Percentiles rank a stretch among this genome's conserved stretches.
Evolutionary conservation across 2,888 invertebrate genomes (phyloP).

Genomic region (Hetaerina titia): DNA sequence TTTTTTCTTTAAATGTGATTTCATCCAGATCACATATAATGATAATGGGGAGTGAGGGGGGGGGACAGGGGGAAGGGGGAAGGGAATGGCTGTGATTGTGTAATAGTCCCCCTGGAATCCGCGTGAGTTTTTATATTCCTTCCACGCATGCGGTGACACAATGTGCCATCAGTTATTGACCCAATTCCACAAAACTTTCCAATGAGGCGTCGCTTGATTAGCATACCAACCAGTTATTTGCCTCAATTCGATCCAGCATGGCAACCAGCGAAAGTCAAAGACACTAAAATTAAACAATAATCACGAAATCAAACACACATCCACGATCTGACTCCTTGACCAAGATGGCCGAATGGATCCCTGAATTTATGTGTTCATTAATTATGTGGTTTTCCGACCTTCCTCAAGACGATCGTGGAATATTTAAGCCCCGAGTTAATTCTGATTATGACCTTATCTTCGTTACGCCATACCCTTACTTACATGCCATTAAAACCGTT

Average conservation of each 20-base stretch:
- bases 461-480: neutral
- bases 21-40: too few species aligned
- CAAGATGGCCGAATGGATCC: neutral
- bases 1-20: too few species aligned
- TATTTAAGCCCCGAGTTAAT: neutral
- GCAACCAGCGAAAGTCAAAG: neutral
- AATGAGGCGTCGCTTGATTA: constrained; percentile 47
- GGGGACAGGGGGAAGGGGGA: neutral
- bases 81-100: too few species aligned
- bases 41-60: too few species aligned
- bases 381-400: too few species aligned
- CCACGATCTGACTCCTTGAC: neutral
- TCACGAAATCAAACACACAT: neutral
- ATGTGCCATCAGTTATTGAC: constrained; percentile 50
- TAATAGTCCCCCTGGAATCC: neutral
- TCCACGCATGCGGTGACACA: constrained; percentile 27
- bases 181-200: constrained; percentile 51
- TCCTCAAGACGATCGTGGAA: too few species aligned
- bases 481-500: constrained; percentile 8
- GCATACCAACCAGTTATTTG: constrained; percentile 46
- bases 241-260: neutral
- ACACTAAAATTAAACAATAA: neutral
- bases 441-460: neutral
- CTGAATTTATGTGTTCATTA: neutral
- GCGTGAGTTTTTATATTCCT: neutral